These are phyloP conservation scores for Stegophylla sp. DNA, from an alignment of 2,888 invertebrate genomes.

Conservation along the genomic window DNA sequence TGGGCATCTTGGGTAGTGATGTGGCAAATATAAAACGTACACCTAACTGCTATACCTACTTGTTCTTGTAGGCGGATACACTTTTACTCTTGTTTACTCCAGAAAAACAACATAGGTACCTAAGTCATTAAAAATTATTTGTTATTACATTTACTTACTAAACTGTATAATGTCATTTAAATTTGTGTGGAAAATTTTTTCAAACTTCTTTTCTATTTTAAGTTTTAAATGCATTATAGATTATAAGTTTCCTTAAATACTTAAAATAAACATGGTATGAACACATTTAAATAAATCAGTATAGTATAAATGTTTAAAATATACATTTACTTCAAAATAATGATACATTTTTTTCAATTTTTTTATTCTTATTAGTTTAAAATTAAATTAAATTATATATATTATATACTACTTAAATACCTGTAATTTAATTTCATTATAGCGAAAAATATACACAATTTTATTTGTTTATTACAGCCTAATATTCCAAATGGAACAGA, in stretches of 20 bases:
- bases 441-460: background rate
- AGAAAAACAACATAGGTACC: background rate
- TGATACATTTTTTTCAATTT: too few species aligned
- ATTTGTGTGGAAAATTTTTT: background rate
- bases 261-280: slow-evolving; percentile 27
- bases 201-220: too few species aligned
- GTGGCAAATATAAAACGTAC: slow-evolving; percentile 29
- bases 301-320: too few species aligned
- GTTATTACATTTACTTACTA: background rate
- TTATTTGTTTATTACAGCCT: slow-evolving; percentile 30
- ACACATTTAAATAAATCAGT: background rate
- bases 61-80: slow-evolving; percentile 32
- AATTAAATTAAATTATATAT: background rate
- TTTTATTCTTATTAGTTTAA: background rate
- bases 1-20: slow-evolving; percentile 18
- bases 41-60: slow-evolving; percentile 23
- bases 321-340: too few species aligned
- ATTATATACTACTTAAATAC: too few species aligned
- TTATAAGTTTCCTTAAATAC: background rate
- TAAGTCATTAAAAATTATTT: background rate
- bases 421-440: background rate
- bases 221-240: too few species aligned
- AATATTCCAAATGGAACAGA: slow-evolving; percentile 47
- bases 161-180: background rate
- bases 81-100: slow-evolving; percentile 1